Conservation (phyloP, 2,888 invertebrate genomes). For the Chironomus riparius region DNA sequence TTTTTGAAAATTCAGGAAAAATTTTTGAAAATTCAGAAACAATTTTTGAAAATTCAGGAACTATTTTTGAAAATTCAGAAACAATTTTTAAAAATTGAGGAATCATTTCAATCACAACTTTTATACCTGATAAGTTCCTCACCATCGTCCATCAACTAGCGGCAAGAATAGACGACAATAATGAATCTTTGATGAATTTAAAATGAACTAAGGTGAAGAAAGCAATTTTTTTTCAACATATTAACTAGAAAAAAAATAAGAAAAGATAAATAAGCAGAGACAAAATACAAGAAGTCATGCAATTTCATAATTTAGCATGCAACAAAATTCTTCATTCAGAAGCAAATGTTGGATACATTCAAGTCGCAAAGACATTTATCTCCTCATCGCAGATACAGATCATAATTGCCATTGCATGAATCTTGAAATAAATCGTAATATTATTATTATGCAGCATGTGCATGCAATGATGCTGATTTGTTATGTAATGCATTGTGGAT, state of each 20-base stretch:
- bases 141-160: not conserved
- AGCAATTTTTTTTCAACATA: not conserved
- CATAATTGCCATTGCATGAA: not conserved
- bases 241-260: not conserved
- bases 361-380: not conserved
- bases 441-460: not conserved
- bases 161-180: not conserved
- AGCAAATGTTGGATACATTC: not conserved
- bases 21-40: too few relatives aligned
- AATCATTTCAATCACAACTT: too few relatives aligned
- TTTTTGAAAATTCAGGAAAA: too few relatives aligned
- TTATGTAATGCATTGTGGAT: not conserved
- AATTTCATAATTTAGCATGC: not conserved
- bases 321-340: not conserved
- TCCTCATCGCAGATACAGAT: not conserved
- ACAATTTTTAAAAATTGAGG: too few relatives aligned
- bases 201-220: not conserved
- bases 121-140: not conserved
- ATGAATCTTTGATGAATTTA: not conserved
- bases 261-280: not conserved
- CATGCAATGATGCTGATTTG: not conserved
- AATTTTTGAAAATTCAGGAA: too few relatives aligned
- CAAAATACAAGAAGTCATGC: slow-evolving; percentile 6
- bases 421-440: not conserved
- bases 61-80: too few relatives aligned